Conservation (phyloP, 1,140 invertebrate genomes). For the Anoplolepis gracilipes region DNA sequence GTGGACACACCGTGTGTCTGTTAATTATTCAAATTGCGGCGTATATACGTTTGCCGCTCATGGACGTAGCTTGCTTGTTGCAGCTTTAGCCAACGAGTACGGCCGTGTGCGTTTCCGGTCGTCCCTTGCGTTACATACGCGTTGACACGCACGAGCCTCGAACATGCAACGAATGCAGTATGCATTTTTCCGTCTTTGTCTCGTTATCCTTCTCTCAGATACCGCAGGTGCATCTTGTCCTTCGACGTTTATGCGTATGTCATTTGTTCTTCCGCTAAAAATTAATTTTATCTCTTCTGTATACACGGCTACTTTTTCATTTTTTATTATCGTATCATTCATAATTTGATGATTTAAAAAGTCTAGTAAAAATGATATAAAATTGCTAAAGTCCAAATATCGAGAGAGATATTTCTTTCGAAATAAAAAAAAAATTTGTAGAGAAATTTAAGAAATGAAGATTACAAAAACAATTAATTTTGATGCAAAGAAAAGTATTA, state of each 20-base stretch:
- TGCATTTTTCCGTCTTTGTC: background rate
- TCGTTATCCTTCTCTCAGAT: background rate
- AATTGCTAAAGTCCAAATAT: background rate
- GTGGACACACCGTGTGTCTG: slow-evolving; percentile 24
- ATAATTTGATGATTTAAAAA: background rate
- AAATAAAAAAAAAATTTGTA: background rate
- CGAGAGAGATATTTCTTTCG: background rate
- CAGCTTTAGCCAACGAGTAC: slow-evolving; percentile 72
- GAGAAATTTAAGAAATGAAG: no score
- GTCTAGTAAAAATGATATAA: background rate
- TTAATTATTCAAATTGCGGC: slow-evolving; percentile 82
- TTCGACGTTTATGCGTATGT: background rate
- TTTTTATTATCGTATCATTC: background rate
- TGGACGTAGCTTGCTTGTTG: slow-evolving; percentile 66
- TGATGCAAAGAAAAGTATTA: no score
- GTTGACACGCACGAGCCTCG: slow-evolving; percentile 60
- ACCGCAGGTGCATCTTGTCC: slow-evolving; percentile 27
- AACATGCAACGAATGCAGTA: slow-evolving; percentile 58
- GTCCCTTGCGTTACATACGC: slow-evolving; percentile 49
- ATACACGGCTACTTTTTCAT: background rate
- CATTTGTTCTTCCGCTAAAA: background rate
- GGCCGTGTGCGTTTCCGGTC: slow-evolving; percentile 64
- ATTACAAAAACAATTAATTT: background rate
- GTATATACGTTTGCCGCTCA: slow-evolving; percentile 65
- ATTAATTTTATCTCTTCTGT: background rate